Evolutionary conservation across 2,113 vertebrate species (phyloP).

Genomic region (Anser cygnoides): DNA sequence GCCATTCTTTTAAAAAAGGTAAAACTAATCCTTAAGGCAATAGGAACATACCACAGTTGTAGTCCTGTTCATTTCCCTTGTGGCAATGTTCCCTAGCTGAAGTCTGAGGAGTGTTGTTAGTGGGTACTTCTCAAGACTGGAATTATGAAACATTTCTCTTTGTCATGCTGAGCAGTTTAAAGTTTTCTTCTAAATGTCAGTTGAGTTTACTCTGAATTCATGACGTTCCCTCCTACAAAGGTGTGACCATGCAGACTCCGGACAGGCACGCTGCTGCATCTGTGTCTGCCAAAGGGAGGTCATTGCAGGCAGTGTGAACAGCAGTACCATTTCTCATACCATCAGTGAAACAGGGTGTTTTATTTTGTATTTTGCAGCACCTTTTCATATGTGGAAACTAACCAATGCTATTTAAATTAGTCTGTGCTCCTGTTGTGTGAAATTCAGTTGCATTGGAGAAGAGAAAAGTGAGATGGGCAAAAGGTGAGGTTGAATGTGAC

Average conservation of each 20-base stretch:
- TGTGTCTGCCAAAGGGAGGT: fast-evolving
- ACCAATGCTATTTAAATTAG: not conserved
- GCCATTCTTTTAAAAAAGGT: no score
- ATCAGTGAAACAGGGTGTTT: not conserved
- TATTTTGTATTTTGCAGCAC: not conserved
- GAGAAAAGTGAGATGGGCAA: not conserved
- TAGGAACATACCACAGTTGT: not conserved
- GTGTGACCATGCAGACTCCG: fast-evolving
- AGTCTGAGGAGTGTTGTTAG: not conserved
- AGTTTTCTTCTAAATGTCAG: not conserved
- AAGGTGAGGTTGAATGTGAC: not conserved
- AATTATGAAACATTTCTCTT: not conserved
- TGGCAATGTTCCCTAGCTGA: not conserved
- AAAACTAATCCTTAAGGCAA: not conserved
- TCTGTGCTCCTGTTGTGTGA: not conserved
- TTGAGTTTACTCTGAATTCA: no score
- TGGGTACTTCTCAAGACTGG: fast-evolving
- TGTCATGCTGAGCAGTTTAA: not conserved
- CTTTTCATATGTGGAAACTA: not conserved
- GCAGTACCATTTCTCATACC: not conserved
- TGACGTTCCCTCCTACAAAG: fast-evolving
- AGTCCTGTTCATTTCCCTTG: not conserved
- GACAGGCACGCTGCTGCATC: not conserved
- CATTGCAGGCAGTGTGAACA: not conserved
- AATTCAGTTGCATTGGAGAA: not conserved